phyloP scores from a whole-genome alignment of 1,140 invertebrate species.

The Sycobia sp. region DNA sequence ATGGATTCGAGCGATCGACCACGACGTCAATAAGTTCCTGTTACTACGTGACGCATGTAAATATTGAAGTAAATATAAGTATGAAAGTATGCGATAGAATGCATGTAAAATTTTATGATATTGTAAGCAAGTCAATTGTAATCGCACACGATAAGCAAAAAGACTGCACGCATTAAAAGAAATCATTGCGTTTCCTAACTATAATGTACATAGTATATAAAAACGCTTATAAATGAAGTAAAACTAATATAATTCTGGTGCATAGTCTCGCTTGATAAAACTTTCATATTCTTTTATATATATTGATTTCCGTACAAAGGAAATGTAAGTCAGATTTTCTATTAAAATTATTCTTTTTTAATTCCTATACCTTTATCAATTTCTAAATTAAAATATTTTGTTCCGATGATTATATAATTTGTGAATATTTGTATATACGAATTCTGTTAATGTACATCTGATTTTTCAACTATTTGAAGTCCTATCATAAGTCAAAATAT shows the following conservation, averaged over 20 bases:
- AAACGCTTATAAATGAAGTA: slow-evolving; percentile 22
- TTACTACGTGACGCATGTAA: slow-evolving; percentile 34
- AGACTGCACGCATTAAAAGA: background rate
- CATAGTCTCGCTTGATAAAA: slow-evolving; percentile 24
- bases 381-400: no score
- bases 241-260: slow-evolving; percentile 22
- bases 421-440: no score
- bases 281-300: background rate
- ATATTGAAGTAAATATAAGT: slow-evolving; percentile 24
- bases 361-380: no score
- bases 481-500: no score
- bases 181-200: background rate
- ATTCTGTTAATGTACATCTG: no score
- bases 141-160: background rate
- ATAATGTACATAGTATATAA: slow-evolving; percentile 18
- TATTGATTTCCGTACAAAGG: background rate
- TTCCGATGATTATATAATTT: no score
- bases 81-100: slow-evolving; percentile 8
- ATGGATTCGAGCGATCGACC: no score
- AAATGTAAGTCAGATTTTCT: no score
- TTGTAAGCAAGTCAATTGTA: background rate
- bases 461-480: no score
- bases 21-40: no score
- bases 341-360: no score
- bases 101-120: background rate